phyloP scores from a whole-genome alignment of 2,113 vertebrate genomes.

The Indicator maculatus region DNA sequence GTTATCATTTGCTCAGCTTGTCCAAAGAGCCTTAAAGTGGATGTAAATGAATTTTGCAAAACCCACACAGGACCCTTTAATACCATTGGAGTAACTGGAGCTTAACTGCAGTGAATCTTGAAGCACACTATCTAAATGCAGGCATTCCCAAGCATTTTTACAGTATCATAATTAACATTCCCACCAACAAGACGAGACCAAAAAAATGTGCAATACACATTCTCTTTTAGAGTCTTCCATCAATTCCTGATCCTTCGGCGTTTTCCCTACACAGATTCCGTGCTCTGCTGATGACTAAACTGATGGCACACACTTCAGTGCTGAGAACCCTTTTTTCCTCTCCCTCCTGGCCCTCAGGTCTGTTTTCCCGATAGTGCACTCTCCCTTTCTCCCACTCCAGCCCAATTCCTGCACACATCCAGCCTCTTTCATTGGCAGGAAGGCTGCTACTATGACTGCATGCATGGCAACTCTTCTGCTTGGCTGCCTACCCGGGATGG shows the following conservation, averaged over 20 bases:
- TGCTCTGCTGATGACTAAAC: not conserved
- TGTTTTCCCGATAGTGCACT: not conserved
- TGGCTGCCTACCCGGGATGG: rapidly evolving
- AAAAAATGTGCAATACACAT: rapidly evolving
- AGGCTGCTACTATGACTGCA: not conserved
- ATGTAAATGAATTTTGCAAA: slow-evolving; percentile 54
- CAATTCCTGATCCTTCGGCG: not conserved
- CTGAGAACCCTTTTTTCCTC: not conserved
- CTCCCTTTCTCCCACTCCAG: not conserved
- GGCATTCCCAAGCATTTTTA: slow-evolving; percentile 14
- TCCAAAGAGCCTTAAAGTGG: slow-evolving; percentile 11
- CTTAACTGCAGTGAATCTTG: slow-evolving; percentile 31
- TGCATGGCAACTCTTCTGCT: not conserved
- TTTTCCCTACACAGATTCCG: not conserved
- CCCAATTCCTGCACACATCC: rapidly evolving
- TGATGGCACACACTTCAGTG: rapidly evolving
- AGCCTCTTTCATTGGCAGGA: not conserved
- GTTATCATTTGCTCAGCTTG: slow-evolving; percentile 20
- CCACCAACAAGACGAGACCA: not conserved
- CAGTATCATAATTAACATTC: not conserved
- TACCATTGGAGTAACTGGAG: slow-evolving; percentile 5
- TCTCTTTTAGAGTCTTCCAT: not conserved
- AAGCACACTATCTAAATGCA: not conserved
- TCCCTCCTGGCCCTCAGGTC: rapidly evolving
- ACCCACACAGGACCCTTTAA: slow-evolving; percentile 37